Evolutionary conservation across 2,888 invertebrate species (phyloP).

Genomic region (Melikaiella ostensackeni): DNA sequence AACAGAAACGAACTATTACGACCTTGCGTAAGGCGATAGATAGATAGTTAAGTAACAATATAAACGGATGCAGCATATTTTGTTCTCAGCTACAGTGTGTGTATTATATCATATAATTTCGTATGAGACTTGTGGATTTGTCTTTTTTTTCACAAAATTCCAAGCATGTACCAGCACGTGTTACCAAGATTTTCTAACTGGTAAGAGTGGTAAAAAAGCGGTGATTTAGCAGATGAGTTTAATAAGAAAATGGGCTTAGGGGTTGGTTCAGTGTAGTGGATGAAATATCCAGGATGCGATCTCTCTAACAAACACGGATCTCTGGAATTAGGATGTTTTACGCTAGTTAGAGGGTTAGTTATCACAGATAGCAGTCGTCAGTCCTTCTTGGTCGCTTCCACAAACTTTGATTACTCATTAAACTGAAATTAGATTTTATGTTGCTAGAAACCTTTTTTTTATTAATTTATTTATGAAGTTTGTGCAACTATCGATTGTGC

Average conservation of each 20-base stretch:
- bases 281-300: slow-evolving; percentile 60
- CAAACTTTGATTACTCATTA: slow-evolving; percentile 13
- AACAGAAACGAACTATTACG: slow-evolving; percentile 48
- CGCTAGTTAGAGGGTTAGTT: slow-evolving; percentile 64
- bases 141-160: slow-evolving; percentile 62
- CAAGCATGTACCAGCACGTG: slow-evolving; percentile 72
- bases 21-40: slow-evolving; percentile 49
- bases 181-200: slow-evolving; percentile 67
- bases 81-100: slow-evolving; percentile 52
- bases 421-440: not conserved
- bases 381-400: slow-evolving; percentile 11
- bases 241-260: slow-evolving; percentile 58
- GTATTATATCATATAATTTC: slow-evolving; percentile 48
- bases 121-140: slow-evolving; percentile 57
- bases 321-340: slow-evolving; percentile 56
- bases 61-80: slow-evolving; percentile 54
- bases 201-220: slow-evolving; percentile 70
- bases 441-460: not conserved
- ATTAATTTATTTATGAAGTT: not conserved
- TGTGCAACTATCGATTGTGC: not conserved
- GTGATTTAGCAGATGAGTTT: slow-evolving; percentile 70
- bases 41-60: slow-evolving; percentile 30
- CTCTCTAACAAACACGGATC: slow-evolving; percentile 59
- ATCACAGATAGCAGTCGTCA: slow-evolving; percentile 66
- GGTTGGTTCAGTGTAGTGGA: slow-evolving; percentile 51